These are phyloP conservation scores for Brachionus manjavacas DNA, from an alignment of 1,140 invertebrate genomes.

Conservation along the genomic window DNA sequence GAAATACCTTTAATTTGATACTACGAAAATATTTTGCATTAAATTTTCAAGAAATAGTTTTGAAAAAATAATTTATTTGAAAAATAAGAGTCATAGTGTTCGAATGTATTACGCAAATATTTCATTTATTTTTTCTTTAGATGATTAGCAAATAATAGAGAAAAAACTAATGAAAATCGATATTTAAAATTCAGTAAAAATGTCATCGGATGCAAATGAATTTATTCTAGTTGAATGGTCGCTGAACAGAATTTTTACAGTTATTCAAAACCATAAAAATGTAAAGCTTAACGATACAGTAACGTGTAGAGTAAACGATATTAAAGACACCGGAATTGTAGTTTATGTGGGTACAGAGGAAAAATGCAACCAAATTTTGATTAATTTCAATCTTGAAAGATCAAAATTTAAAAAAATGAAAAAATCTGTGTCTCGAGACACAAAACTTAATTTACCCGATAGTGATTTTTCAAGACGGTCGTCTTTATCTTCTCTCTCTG, in stretches of 20 bases:
- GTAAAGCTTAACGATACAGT: neutral
- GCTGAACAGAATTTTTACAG: neutral
- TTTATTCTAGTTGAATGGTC: constrained; percentile 17
- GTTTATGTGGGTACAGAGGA: constrained; percentile 4
- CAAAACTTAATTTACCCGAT: constrained; percentile 29
- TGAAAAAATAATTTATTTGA: neutral
- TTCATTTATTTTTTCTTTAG: neutral
- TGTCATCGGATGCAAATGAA: neutral
- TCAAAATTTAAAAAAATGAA: neutral
- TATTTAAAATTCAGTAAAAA: neutral
- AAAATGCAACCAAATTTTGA: constrained; percentile 24
- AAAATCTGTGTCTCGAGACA: neutral
- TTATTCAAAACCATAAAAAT: constrained; percentile 23
- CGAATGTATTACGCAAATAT: neutral
- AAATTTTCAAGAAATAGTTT: neutral
- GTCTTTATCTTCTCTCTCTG: neutral
- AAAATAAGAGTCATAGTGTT: neutral
- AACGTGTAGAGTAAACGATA: constrained; percentile 5
- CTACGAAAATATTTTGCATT: neutral
- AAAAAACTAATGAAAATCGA: neutral
- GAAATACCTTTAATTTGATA: neutral
- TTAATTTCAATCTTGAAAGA: neutral
- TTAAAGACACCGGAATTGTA: constrained; percentile 25
- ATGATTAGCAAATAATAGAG: neutral
- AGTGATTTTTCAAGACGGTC: neutral